Base-by-base conservation (phyloP, 1,140 invertebrate genomes). In the Riptortus pedestris region DNA sequence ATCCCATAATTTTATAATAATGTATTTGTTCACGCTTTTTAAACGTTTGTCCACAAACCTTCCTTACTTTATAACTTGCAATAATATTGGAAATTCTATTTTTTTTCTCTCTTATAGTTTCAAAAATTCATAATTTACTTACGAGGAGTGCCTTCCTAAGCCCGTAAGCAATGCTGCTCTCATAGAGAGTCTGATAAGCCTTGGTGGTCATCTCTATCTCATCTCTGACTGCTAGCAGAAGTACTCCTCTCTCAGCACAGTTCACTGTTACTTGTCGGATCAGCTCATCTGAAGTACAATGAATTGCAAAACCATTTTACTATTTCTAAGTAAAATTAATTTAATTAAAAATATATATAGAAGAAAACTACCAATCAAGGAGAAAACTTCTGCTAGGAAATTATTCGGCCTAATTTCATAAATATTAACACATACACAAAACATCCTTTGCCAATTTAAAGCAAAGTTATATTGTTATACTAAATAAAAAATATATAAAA, bases 161-260 rank as follows among this genome's bases (percentile, higher is more conserved):
- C 28, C 96, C 96, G 74, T 97, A 99, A 4, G 94, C 94, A 60
- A 97, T 91, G 64, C 93, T 94, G 75, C 93, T 97, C 75, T 97
- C 96, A 74, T 98, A 97, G 0, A 99, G 79, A 0, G 90, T 91
- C 81, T 85, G 85, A 72, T 96, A 98, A 1, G 95, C 93, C 70
- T 92, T 86, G 72, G 98, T 87, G 0, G 95, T 97, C 86, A 98
- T 96, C 66, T 86, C 80, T 59, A 98, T 86, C 79, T 99, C 96
- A 75, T 99, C 94, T 24, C 96, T 79, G 0, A 98, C 88, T 70
- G 95, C 80, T 24, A 98, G 75, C 14, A 99, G 76, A 1, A 99
- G 75, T 7, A 98, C 77, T n/a, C 96, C 96, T 67, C 95, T 81
- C 78, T 99, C 96, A 0, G 90, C 89, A 74, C 96, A 98, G 74